Base-by-base conservation (phyloP, 2,797 vertebrate species). In the Leptoclinus maculatus region DNA sequence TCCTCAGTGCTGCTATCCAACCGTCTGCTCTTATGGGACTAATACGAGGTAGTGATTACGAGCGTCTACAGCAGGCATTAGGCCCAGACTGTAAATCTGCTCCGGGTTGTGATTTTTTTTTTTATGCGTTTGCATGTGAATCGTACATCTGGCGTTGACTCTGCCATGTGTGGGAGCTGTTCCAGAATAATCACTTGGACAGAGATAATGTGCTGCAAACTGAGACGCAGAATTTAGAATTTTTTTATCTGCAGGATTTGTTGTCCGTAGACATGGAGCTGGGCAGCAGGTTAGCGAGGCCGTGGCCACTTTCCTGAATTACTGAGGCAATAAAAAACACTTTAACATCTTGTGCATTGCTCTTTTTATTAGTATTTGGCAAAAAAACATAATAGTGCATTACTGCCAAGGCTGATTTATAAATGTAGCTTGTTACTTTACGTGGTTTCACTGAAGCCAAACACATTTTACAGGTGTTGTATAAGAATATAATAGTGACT, bases 81-180 rank as follows among this genome's bases (percentile, higher is more conserved):
- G 83, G 56, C 71, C 69, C 80, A 85, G 73, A 74, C 87, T 78
- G 72, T 70, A 90, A 84, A 88, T 91, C 87, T 86, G 89, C 71
- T 78, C 71, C 60, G 73, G 64, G 66, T 81, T 83, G 38, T 60
- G 63, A 71, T 79, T 67, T 68, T 74, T 65, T 29, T 80, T 49
- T 56, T 56, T 56, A 74, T 87, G 74, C 65, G 56, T 84, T 60
- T 79, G 63, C 77, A 69, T 87, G 80, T 72, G 75, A 86, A 74
- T 81, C 57, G 39, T 74, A 57, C 16, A 9, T 70, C 72, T 91
- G 87, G 87, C 85, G 83, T 73, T 9, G 34, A 38, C 75, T 80
- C 64, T 84, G 82, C 83, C 77, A 81, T 88, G 88, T 90, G 82
- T 83, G 65, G 75, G 69, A 84, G 67, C 78, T 32, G 25, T 41